Conservation (phyloP, 2,113 vertebrate species). For the Egretta garzetta region DNA sequence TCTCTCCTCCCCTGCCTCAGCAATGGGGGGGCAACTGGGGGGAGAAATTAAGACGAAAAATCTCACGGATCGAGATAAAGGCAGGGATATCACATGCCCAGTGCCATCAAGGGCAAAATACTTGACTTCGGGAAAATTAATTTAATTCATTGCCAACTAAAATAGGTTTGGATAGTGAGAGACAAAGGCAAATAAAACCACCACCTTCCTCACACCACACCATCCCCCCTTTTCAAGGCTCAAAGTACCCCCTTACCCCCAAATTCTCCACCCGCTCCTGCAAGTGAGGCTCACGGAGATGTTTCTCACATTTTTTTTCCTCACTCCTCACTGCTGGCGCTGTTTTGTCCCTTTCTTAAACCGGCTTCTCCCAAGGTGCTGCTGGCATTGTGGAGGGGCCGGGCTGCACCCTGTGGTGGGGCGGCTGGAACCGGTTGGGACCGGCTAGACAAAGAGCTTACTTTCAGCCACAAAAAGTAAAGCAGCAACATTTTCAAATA, state of each 20-base stretch:
- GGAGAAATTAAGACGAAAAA: not conserved
- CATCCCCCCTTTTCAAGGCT: not conserved
- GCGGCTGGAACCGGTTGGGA: not conserved
- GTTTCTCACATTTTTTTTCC: not conserved
- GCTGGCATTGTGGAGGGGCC: accelerated
- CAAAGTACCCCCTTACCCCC: accelerated
- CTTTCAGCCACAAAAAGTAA: not conserved
- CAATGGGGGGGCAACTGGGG: accelerated
- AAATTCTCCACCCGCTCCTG: not conserved
- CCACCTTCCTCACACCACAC: accelerated
- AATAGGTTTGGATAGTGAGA: not conserved
- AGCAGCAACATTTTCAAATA: not conserved
- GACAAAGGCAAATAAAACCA: not conserved
- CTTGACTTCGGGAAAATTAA: not conserved
- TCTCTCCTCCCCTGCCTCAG: not conserved
- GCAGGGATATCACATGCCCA: not conserved
- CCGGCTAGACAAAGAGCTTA: not conserved
- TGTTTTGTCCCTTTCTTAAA: not conserved
- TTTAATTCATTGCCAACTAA: not conserved
- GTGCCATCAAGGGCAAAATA: not conserved
- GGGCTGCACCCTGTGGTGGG: not conserved
- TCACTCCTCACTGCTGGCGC: accelerated
- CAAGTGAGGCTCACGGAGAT: accelerated
- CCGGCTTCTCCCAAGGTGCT: accelerated
- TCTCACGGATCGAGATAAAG: not conserved